Conservation (phyloP, 53 echinoderm and acorn worm species). For the Echinarachnius parma region DNA sequence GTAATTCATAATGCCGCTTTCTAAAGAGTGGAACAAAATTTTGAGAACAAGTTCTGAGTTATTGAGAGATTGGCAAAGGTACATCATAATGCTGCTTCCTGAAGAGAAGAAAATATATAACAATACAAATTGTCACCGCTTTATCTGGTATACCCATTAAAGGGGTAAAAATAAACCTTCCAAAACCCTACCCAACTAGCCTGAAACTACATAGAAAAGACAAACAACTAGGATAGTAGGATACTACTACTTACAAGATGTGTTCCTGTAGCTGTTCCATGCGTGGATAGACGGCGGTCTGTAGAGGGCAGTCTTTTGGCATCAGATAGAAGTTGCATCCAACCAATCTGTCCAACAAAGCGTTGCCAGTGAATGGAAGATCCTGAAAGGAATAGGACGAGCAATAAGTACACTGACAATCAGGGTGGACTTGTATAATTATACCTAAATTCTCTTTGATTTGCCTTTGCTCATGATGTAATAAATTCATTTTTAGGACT, state of each 20-base stretch:
- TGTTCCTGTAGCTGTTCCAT: constrained; percentile 46
- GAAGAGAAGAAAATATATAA: too few species aligned
- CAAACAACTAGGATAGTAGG: neutral
- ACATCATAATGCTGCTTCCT: neutral
- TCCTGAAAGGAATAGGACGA: constrained; percentile 28
- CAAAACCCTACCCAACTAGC: too few species aligned
- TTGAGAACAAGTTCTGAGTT: too few species aligned
- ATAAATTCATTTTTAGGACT: too few species aligned
- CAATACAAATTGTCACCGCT: too few species aligned
- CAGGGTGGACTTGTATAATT: too few species aligned
- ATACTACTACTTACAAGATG: constrained; percentile 40
- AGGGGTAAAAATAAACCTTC: too few species aligned
- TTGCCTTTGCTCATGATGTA: too few species aligned
- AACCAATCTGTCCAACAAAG: constrained; percentile 66
- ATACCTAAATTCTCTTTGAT: neutral
- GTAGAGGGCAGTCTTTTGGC: constrained; percentile 24
- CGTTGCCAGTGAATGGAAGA: constrained; percentile 58
- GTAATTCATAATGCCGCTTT: neutral
- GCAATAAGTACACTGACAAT: neutral
- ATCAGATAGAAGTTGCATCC: constrained; percentile 76
- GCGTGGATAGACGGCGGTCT: constrained; percentile 37
- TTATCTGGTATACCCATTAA: too few species aligned
- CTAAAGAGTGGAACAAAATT: neutral
- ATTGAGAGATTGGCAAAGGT: too few species aligned
- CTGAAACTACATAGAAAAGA: neutral